These are phyloP conservation scores for Vespertilio murinus DNA, from an alignment of 2,797 vertebrate species.

Conservation along the genomic window DNA sequence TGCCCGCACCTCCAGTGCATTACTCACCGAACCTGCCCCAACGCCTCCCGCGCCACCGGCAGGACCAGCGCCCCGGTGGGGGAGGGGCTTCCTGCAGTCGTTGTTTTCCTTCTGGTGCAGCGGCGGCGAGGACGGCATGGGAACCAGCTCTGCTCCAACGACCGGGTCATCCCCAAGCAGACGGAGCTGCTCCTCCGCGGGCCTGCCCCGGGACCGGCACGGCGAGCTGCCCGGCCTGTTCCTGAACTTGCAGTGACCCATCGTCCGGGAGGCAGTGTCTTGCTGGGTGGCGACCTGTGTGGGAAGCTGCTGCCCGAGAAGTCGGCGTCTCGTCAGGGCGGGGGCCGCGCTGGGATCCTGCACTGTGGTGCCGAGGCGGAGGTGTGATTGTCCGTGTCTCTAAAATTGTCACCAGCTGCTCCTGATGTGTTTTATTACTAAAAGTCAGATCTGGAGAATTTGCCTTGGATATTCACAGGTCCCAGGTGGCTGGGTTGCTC, in stretches of 20 bases:
- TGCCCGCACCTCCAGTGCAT: background rate
- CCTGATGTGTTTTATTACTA: background rate
- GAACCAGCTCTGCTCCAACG: background rate
- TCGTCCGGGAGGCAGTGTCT: background rate
- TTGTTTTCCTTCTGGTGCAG: background rate
- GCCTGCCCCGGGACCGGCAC: background rate
- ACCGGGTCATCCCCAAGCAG: background rate
- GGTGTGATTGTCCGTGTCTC: background rate
- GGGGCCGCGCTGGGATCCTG: background rate
- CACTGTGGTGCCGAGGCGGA: no score
- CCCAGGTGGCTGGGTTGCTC: background rate
- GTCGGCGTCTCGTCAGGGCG: background rate
- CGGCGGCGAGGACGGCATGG: background rate
- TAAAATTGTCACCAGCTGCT: background rate
- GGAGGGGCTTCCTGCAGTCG: background rate
- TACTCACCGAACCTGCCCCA: constrained; percentile 44
- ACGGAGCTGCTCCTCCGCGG: background rate
- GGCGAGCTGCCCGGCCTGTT: constrained; percentile 5
- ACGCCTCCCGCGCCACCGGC: background rate
- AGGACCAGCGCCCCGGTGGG: background rate
- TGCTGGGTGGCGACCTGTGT: background rate
- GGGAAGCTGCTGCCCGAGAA: background rate
- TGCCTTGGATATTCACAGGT: background rate
- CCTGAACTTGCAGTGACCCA: constrained; percentile 48
- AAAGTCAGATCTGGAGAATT: background rate